Base-by-base conservation (phyloP, 64 coral and sea anemone genomes). In the Astreopora myriophthalma region DNA sequence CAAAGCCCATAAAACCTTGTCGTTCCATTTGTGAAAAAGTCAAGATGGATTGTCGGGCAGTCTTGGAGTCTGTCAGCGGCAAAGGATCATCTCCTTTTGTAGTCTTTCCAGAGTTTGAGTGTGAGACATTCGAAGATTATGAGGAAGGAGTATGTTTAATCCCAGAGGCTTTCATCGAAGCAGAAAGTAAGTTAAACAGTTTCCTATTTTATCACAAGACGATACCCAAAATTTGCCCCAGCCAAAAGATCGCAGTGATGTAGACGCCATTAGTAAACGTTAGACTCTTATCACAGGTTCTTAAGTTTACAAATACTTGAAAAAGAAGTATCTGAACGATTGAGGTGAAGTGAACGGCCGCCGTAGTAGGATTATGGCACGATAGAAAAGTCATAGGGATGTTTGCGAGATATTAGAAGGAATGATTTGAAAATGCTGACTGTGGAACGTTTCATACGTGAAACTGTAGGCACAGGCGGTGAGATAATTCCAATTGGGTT, bases 11-110 rank as follows among this genome's bases (percentile, higher is more conserved):
- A 35, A 51, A 48, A 19, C 89, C 89, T 9, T 91, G 89, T 17
- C 89, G 78, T 16, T 84, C 76, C 1, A 33, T 91, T 25, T 91
- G 89, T 84, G 30, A 75, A 48, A 81, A 91, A 91, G 89, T 91
- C 4, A 91, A 84, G 31, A 27, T 14, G 6, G 89, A 91, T 26
- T 91, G 89, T 16, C 44, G 13, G 12, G 23, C 23, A 48, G 38
- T 42, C 39, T 9, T 76, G 8, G 8, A 76, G 25, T 22, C 17
- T 35, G 23, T 49, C 11, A 28, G 17, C 48, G 74, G 74, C n/a
- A 14, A n/a, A n/a, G n/a, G 10, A 25, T 12, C 25, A 52, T 52
- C 46, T 6, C 44, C 44, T 1, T 33, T 79, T 14, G 14, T 31
- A 24, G 26, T 24, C 28, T 57, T 55, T 79, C 75, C 75, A 17